These are phyloP conservation scores for Meriones psammophilus DNA, from an alignment of 2,797 vertebrate species.

Conservation along the genomic window DNA sequence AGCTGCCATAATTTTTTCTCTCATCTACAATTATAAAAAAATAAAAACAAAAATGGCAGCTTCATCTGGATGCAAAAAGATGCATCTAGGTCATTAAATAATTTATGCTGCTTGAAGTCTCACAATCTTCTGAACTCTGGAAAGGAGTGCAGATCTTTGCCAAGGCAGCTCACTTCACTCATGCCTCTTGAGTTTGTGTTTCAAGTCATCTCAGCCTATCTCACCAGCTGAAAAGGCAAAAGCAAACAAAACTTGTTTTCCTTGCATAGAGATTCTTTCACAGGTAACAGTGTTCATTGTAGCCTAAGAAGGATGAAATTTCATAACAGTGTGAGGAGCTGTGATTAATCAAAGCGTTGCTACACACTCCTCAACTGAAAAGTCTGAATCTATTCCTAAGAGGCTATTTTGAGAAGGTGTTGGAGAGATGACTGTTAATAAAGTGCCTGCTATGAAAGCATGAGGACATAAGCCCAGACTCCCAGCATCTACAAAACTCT, in stretches of 20 bases:
- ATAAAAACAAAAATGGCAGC: constrained; percentile 36
- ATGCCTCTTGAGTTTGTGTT: not conserved
- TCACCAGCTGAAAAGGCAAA: constrained; percentile 24
- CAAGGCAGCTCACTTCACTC: constrained; percentile 28
- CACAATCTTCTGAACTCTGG: constrained; percentile 59
- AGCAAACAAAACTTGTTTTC: constrained; percentile 7
- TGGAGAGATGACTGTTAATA: not conserved
- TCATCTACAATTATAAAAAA: constrained; percentile 25
- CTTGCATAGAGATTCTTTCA: not conserved
- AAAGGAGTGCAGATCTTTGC: constrained; percentile 18
- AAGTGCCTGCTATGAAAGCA: not conserved
- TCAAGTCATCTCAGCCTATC: constrained; percentile 21
- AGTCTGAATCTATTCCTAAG: not conserved
- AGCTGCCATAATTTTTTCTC: constrained; percentile 19
- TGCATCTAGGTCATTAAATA: constrained; percentile 75
- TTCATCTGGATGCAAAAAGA: constrained; percentile 69
- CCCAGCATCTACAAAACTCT: not conserved
- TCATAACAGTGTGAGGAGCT: not conserved
- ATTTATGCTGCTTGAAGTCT: constrained; percentile 51
- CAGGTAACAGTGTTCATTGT: not conserved
- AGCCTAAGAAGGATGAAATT: not conserved
- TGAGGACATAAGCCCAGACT: not conserved
- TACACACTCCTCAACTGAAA: constrained; percentile 15
- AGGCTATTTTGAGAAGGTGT: not conserved
- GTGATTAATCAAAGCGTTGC: not conserved